A percentile compares a stretch with the other conserved stretches of the same genome.
Evolutionary conservation across 37 sponge, comb jelly and placozoan species (phyloP).

Genomic region (Oopsacas minuta): DNA sequence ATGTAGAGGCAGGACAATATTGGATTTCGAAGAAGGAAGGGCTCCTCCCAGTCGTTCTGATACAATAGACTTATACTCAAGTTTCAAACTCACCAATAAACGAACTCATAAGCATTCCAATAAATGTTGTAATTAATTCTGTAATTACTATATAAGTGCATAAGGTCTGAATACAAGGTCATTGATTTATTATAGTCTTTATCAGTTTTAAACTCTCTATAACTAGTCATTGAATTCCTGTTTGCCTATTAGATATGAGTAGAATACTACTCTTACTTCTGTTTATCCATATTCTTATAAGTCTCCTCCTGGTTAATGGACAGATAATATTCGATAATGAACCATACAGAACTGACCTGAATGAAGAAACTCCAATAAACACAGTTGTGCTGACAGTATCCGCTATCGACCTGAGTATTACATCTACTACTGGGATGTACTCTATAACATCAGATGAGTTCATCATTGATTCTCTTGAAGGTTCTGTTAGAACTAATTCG

Average conservation of each 20-base stretch:
- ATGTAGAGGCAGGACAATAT: background rate
- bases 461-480: background rate
- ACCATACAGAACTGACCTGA: background rate
- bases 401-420: background rate
- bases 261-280: background rate
- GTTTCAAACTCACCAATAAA: background rate
- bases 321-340: background rate
- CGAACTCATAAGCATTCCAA: background rate
- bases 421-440: background rate
- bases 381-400: background rate
- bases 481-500: background rate
- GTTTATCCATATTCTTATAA: background rate
- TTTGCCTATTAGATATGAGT: background rate
- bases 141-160: too few relatives aligned
- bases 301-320: background rate
- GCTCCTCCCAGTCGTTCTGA: background rate
- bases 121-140: background rate
- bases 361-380: background rate
- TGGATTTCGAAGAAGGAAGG: too few relatives aligned
- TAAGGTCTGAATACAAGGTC: too few relatives aligned
- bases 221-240: too few relatives aligned
- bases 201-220: too few relatives aligned
- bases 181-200: too few relatives aligned
- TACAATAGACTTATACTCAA: background rate
- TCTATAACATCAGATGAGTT: background rate